Percentiles rank a stretch among this genome's conserved stretches.
phyloP scores from a whole-genome alignment of 2,888 invertebrate species.

The Theretra japonica region DNA sequence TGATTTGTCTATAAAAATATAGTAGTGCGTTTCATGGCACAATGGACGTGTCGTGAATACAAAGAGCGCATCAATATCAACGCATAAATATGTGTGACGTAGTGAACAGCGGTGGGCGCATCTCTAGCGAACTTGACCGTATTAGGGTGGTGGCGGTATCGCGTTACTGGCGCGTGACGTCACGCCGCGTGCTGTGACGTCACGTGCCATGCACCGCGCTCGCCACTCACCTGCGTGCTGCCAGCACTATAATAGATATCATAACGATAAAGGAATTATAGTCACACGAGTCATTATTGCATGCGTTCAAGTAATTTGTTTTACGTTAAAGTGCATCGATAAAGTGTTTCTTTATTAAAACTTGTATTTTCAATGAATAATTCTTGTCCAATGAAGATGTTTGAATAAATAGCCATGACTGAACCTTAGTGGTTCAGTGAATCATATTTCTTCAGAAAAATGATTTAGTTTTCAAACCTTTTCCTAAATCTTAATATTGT shows the following conservation, averaged over 20 bases:
- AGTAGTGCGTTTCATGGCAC: slow-evolving; percentile 2
- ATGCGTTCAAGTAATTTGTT: neutral
- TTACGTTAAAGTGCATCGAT: neutral
- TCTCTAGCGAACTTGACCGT: slow-evolving; percentile 33
- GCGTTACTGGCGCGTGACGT: slow-evolving; percentile 31
- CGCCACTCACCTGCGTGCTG: neutral
- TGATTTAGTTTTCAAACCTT: no score
- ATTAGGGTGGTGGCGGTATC: slow-evolving; percentile 34
- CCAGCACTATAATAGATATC: neutral
- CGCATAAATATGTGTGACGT: slow-evolving; percentile 18
- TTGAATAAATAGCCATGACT: neutral
- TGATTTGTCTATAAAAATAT: slow-evolving; percentile 16
- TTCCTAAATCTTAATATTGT: no score
- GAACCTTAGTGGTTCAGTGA: neutral
- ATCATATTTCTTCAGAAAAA: no score
- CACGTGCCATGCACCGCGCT: neutral
- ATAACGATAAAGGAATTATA: neutral
- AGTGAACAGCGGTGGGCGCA: slow-evolving; percentile 2
- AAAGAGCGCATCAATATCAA: slow-evolving; percentile 10
- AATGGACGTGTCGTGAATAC: slow-evolving; percentile 18
- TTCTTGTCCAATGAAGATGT: no score
- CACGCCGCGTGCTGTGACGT: slow-evolving; percentile 1
- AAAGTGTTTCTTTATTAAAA: no score
- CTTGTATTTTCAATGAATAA: no score
- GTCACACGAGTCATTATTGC: neutral